Evolutionary conservation across 1,140 invertebrate species (phyloP).

Genomic region (Drosophila obscura): DNA sequence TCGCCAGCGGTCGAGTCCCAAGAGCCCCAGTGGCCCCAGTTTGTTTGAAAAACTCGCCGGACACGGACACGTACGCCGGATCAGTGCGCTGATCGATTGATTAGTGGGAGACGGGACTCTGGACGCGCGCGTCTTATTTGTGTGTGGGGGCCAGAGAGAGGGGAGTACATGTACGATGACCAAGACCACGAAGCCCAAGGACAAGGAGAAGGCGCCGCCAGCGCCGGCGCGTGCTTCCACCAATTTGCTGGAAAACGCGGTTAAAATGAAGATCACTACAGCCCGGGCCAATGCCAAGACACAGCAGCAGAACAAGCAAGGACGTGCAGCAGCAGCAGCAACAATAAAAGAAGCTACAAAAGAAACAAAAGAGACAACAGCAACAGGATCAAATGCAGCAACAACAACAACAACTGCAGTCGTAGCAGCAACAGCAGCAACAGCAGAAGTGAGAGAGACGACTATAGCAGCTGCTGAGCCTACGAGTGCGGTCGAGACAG

Average conservation of each 20-base stretch:
- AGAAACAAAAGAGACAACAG: constrained; percentile 30
- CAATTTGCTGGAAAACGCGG: constrained; percentile 67
- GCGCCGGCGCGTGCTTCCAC: constrained; percentile 6
- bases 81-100: constrained; percentile 40
- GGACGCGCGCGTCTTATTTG: too few species aligned
- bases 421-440: constrained; percentile 52
- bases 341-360: constrained; percentile 38
- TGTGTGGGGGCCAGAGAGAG: background rate
- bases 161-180: constrained; percentile 47
- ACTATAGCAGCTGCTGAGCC: constrained; percentile 44
- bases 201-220: constrained; percentile 51
- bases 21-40: constrained; percentile 53
- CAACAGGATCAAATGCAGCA: constrained; percentile 12
- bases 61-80: constrained; percentile 70
- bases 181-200: constrained; percentile 67
- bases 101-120: background rate
- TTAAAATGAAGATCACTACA: constrained; percentile 75
- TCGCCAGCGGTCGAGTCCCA: constrained; percentile 17
- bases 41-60: constrained; percentile 73
- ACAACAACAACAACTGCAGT: constrained; percentile 13
- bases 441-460: constrained; percentile 61
- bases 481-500: constrained; percentile 18
- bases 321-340: constrained; percentile 27
- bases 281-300: constrained; percentile 64
- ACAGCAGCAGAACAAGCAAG: constrained; percentile 40